Evolutionary conservation across 2,113 vertebrate genomes (phyloP), one percentile per base, ranked within the genome.

Genomic region (Bufo bufo): DNA sequence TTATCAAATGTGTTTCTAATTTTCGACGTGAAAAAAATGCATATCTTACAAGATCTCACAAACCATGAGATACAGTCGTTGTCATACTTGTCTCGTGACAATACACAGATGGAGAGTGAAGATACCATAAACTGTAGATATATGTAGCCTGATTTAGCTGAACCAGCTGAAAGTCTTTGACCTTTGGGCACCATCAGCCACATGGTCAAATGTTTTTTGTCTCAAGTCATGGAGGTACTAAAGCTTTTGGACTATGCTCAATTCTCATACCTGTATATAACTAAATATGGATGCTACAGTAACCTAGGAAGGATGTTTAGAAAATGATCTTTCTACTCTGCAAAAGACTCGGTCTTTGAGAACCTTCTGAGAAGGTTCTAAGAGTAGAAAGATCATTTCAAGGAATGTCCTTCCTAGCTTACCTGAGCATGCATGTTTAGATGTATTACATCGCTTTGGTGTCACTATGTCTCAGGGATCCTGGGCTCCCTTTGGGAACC

Each of bases 1-100:
- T n/a, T 90, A 89, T n/a, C 14, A 89, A 88, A 88, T 85, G 71
- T 91, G 85, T 66, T 89, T 90, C 0, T 0, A 87, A 72, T 91
- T 86, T 86, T 84, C 87, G 87, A 69, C 16, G 58, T 10, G 23
- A 79, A 79, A 85, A 88, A 58, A 49, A 77, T 82, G 77, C 45
- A 54, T 88, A 65, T 69, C 33, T 61, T n/a, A 63, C 19, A 79
- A 49, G 8, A 45, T 20, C 61, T 54, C 47, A 82, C 43, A 81
- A 81, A 33, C 63, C 10, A 14, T 50, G 3, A 75, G 86, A 82
- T 72, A 5, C 59, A 74, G 83, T 61, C 56, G 23, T 54, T n/a
- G n/a, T 47, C 50, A 16, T 69, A 49, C 47, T 69, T 45, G n/a
- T n/a, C 69, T 20, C 82, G 49, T 56, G 33, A 45, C 4, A 14